Percentiles rank a stretch among this genome's conserved stretches.
These are phyloP conservation scores for Xenopus borealis DNA, from an alignment of 2,113 vertebrate species.

Conservation along the genomic window DNA sequence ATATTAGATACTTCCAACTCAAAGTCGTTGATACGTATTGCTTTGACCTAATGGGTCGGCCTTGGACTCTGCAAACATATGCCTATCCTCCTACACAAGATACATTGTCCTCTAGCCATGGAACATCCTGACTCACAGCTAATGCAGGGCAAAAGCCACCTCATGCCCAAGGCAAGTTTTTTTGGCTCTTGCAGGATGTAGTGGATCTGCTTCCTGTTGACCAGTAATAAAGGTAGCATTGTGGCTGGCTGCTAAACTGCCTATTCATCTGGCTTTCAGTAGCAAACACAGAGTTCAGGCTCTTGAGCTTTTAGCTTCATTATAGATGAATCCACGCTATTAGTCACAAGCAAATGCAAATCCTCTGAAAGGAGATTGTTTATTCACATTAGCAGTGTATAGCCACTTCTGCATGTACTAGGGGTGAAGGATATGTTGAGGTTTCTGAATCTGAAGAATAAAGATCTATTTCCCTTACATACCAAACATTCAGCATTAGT, in stretches of 20 bases:
- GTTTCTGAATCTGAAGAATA: too few relatives aligned
- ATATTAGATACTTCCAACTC: too few relatives aligned
- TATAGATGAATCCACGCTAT: neutral
- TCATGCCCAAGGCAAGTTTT: constrained; percentile 31
- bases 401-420: too few relatives aligned
- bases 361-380: constrained; percentile 3
- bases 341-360: neutral
- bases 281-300: neutral
- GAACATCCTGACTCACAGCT: constrained; percentile 37
- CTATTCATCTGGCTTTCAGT: constrained; percentile 19
- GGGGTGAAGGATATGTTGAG: too few relatives aligned
- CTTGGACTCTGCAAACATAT: constrained; percentile 16
- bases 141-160: constrained; percentile 38
- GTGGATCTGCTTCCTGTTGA: constrained; percentile 29
- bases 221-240: constrained; percentile 33
- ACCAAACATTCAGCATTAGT: too few relatives aligned
- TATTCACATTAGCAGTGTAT: neutral
- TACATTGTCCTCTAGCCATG: constrained; percentile 25
- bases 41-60: neutral
- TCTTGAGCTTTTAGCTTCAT: neutral
- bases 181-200: constrained; percentile 18
- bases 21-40: too few relatives aligned
- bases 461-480: too few relatives aligned
- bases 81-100: constrained; percentile 32
- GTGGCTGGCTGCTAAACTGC: constrained; percentile 18